A percentile compares a stretch with the other conserved stretches of the same genome.
These are phyloP conservation scores for Bombus sibiricus DNA, from an alignment of 1,140 invertebrate genomes.

Conservation along the genomic window DNA sequence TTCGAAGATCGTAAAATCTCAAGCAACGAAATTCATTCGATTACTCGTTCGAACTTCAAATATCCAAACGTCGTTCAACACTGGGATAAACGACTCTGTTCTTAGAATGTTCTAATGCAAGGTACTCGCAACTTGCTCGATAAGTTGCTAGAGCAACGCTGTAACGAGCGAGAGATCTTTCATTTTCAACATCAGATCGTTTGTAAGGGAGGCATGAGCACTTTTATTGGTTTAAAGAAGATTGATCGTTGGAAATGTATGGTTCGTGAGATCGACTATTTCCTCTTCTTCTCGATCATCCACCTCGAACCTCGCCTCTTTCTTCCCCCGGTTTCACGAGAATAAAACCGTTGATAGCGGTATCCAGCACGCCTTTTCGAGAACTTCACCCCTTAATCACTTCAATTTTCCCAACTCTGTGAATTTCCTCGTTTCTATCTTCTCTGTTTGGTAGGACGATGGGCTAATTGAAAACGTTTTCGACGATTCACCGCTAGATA, in stretches of 20 bases:
- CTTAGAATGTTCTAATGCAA: not conserved
- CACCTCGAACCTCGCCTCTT: not conserved
- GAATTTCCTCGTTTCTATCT: not conserved
- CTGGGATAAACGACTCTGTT: not conserved
- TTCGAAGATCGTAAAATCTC: too few relatives aligned
- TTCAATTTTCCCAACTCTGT: not conserved
- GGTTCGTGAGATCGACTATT: not conserved
- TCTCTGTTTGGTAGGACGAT: not conserved
- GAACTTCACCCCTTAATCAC: not conserved
- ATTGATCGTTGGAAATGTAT: slow-evolving; percentile 32
- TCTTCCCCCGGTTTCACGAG: not conserved
- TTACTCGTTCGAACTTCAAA: not conserved
- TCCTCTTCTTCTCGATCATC: not conserved
- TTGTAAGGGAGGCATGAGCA: not conserved
- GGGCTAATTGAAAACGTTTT: not conserved
- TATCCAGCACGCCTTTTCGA: not conserved
- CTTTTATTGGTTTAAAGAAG: slow-evolving; percentile 33
- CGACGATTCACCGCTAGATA: too few relatives aligned
- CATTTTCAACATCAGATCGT: not conserved
- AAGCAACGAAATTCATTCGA: not conserved
- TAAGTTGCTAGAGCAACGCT: not conserved
- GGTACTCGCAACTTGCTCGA: not conserved
- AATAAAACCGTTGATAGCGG: not conserved
- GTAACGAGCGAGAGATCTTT: not conserved
- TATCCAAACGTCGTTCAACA: not conserved